Evolutionary conservation across 2,797 vertebrate genomes (phyloP).

Genomic region (Knipowitschia caucasica): DNA sequence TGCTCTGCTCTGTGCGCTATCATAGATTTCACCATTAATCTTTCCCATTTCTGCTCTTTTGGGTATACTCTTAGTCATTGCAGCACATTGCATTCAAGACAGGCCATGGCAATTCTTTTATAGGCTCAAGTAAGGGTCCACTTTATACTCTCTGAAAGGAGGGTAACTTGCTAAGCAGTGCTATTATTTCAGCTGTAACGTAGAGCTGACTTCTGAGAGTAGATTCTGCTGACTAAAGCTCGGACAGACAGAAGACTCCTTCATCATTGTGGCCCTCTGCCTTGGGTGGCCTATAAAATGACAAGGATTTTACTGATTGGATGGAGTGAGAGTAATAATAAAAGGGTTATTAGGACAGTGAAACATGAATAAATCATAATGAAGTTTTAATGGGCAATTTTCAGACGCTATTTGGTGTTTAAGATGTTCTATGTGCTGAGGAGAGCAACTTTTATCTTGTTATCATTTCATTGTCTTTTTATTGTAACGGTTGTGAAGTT

Average conservation of each 20-base stretch:
- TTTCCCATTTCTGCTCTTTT: conserved; percentile 28
- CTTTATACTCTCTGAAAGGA: conserved; percentile 24
- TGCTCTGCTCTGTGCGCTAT: conserved; percentile 35
- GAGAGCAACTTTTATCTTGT: conserved; percentile 7
- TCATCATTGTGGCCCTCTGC: conserved; percentile 26
- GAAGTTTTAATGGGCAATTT: conserved; percentile 13
- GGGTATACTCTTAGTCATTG: conserved; percentile 32
- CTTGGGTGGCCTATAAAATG: conserved; percentile 13
- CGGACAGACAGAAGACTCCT: conserved; percentile 12
- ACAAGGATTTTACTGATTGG: conserved; percentile 10
- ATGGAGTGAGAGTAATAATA: conserved; percentile 2
- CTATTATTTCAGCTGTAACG: conserved; percentile 27
- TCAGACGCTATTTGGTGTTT: conserved; percentile 6
- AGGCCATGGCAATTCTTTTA: conserved; percentile 17
- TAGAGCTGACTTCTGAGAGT: conserved; percentile 17
- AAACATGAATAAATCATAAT: conserved; percentile 8
- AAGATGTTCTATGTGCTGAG: conserved; percentile 7
- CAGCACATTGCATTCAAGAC: conserved; percentile 26
- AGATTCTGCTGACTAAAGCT: conserved; percentile 36
- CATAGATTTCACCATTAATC: conserved; percentile 40
- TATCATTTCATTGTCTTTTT: conserved; percentile 4
- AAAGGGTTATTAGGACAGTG: conserved; percentile 12
- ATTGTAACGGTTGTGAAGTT: conserved; percentile 1
- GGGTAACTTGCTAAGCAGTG: conserved; percentile 11
- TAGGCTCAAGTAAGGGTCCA: conserved; percentile 25